Conservation (phyloP, 1,140 invertebrate species). For the Bombus pascuorum region DNA sequence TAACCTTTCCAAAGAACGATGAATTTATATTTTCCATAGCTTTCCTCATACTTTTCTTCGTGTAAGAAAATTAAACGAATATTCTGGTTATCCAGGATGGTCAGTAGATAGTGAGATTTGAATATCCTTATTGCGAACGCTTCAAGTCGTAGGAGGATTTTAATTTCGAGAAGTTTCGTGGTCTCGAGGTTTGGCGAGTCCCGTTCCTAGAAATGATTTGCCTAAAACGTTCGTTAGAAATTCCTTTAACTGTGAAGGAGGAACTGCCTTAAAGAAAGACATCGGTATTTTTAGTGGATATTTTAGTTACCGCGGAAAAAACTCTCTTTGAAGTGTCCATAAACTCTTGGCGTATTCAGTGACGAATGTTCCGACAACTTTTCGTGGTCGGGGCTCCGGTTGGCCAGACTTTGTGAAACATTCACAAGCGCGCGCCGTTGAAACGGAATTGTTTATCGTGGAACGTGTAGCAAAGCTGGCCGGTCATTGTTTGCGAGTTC, state of each 20-base stretch:
- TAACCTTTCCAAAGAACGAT: too few relatives aligned
- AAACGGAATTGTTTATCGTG: slow-evolving; percentile 70
- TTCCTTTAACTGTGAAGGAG: background rate
- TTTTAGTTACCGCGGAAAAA: background rate
- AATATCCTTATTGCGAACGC: too few relatives aligned
- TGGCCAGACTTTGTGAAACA: background rate
- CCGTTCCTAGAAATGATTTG: background rate
- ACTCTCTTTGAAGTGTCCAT: slow-evolving; percentile 3
- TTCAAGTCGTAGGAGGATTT: background rate
- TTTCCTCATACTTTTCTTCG: too few relatives aligned
- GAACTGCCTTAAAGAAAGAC: background rate
- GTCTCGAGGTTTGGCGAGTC: background rate
- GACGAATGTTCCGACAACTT: slow-evolving; percentile 24
- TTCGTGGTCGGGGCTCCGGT: background rate
- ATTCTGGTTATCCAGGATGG: too few relatives aligned
- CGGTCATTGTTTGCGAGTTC: slow-evolving; percentile 14
- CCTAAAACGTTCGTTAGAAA: too few relatives aligned
- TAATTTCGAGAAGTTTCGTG: background rate
- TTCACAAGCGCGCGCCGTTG: slow-evolving; percentile 18
- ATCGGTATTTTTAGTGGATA: too few relatives aligned
- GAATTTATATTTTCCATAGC: too few relatives aligned
- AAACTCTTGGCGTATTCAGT: slow-evolving; percentile 19
- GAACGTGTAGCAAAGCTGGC: slow-evolving; percentile 3
- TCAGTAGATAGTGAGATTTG: too few relatives aligned
- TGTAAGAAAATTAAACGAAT: too few relatives aligned